phyloP scores from a whole-genome alignment of 1,140 invertebrate species.

The Pectinophora gossypiella region DNA sequence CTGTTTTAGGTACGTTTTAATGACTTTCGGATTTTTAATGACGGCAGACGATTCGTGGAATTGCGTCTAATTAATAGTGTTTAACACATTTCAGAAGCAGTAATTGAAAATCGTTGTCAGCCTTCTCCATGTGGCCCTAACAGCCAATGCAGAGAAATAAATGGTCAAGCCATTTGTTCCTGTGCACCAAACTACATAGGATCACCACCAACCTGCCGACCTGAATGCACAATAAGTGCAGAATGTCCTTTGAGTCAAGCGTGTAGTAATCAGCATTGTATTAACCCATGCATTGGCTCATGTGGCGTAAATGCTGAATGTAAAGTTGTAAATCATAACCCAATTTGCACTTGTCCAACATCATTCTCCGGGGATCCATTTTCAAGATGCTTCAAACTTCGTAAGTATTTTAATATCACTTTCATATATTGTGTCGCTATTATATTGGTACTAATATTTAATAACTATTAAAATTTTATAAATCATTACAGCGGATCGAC shows the following conservation, averaged over 20 bases:
- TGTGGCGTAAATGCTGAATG: constrained; percentile 80
- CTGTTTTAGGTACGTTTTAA: constrained; percentile 69
- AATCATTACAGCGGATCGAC: constrained; percentile 46
- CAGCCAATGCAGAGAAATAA: constrained; percentile 77
- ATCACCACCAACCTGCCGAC: constrained; percentile 77
- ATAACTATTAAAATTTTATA: constrained; percentile 10
- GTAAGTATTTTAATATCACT: constrained; percentile 45
- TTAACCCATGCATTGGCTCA: constrained; percentile 78
- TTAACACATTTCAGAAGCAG: constrained; percentile 44
- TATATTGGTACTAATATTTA: constrained; percentile 1
- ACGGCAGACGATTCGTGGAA: neutral
- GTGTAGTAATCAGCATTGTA: constrained; percentile 78
- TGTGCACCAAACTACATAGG: constrained; percentile 80
- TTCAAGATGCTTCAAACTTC: constrained; percentile 76
- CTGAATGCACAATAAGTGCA: constrained; percentile 77
- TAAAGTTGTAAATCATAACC: constrained; percentile 80
- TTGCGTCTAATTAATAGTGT: neutral
- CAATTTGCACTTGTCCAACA: constrained; percentile 79
- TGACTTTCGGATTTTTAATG: neutral
- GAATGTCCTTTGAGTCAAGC: constrained; percentile 77
- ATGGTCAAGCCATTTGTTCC: constrained; percentile 78
- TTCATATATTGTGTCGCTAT: neutral
- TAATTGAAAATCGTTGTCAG: constrained; percentile 73
- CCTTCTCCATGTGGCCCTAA: constrained; percentile 80
- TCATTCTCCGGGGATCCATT: constrained; percentile 79